Percentiles rank a stretch among this genome's conserved stretches.
Evolutionary conservation across 2,888 invertebrate genomes (phyloP).

Genomic region (Tridacna gigas): DNA sequence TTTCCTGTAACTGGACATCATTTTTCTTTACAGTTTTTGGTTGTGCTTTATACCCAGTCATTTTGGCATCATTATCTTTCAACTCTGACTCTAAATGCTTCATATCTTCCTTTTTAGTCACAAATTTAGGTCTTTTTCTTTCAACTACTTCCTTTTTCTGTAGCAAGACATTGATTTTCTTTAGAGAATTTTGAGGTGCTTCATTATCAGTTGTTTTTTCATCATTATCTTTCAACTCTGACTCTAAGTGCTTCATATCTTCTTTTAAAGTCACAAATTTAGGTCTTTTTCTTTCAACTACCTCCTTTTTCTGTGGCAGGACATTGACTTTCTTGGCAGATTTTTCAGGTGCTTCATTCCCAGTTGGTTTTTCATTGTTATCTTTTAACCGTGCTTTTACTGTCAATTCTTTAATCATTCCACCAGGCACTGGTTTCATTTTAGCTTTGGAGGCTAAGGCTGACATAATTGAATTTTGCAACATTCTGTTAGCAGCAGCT

Average conservation of each 20-base stretch:
- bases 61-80: no score
- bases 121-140: no score
- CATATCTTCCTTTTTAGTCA: neutral
- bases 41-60: no score
- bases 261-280: neutral
- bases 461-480: slow-evolving; percentile 5
- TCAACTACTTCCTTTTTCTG: neutral
- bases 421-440: neutral
- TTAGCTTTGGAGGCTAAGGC: neutral
- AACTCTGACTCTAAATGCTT: neutral
- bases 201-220: neutral
- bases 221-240: neutral
- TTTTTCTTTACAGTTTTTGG: no score
- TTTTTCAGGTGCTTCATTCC: neutral
- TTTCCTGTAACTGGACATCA: no score
- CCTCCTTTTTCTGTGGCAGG: neutral
- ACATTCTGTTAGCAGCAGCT: slow-evolving; percentile 23
- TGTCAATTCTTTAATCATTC: neutral
- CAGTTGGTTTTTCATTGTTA: neutral
- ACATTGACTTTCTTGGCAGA: neutral
- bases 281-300: no score
- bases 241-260: neutral
- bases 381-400: neutral
- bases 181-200: neutral
- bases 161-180: neutral